Percentiles rank a stretch among this genome's conserved stretches.
Evolutionary conservation across 2,113 vertebrate species (phyloP).

Genomic region (Microtus pennsylvanicus): DNA sequence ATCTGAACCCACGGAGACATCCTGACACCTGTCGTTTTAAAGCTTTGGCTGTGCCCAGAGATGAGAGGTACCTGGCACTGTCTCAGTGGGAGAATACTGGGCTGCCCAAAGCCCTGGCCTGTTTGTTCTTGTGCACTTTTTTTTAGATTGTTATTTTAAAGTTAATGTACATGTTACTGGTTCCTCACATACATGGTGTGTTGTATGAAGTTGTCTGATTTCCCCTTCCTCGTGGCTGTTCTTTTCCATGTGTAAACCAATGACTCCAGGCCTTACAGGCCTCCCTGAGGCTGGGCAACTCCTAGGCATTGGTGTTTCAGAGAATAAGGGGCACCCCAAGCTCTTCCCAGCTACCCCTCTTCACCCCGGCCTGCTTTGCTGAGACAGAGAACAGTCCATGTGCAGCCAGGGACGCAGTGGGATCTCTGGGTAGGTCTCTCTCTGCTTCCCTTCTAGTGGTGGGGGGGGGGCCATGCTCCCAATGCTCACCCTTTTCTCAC

Average conservation of each 20-base stretch:
- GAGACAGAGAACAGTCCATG: not conserved
- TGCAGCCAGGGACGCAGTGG: not conserved
- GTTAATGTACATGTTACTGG: not conserved
- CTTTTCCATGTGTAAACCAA: not conserved
- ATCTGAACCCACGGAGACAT: constrained; percentile 23
- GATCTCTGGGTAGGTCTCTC: too few relatives aligned
- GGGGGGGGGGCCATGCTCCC: not conserved
- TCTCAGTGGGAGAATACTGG: not conserved
- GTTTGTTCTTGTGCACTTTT: too few relatives aligned
- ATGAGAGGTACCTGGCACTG: not conserved
- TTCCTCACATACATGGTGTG: too few relatives aligned
- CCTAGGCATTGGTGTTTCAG: not conserved
- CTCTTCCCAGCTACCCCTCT: not conserved
- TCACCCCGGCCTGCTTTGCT: not conserved
- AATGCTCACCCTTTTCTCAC: too few relatives aligned
- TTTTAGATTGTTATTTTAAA: not conserved
- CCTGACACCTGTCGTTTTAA: constrained; percentile 60
- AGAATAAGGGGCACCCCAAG: not conserved
- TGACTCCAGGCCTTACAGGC: not conserved
- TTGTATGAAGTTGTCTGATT: not conserved
- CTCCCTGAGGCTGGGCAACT: not conserved
- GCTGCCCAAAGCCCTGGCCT: not conserved
- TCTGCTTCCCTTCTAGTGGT: not conserved
- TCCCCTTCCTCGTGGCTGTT: too few relatives aligned
- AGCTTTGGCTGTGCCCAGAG: not conserved